Evolutionary conservation across 2,113 vertebrate genomes (phyloP).

Genomic region (Origma solitaria): DNA sequence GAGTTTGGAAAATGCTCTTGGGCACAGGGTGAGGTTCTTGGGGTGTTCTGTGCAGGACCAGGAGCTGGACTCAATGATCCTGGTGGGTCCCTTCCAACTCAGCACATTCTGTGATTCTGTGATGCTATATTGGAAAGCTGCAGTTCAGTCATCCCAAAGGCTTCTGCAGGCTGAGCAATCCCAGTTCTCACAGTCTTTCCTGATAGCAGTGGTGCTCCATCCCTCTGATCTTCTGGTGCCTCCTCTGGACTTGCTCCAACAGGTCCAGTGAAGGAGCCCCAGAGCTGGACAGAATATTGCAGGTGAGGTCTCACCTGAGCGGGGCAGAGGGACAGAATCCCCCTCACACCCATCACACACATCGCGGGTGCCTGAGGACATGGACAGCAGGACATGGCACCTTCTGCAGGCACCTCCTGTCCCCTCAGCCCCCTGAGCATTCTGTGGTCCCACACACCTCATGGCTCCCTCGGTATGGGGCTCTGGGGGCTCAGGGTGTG

Average conservation of each 20-base stretch:
- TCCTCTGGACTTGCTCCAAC: neutral
- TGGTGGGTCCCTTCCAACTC: neutral
- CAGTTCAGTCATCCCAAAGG: neutral
- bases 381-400: neutral
- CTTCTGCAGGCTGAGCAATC: neutral
- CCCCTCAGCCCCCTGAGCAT: neutral
- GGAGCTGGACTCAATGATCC: neutral
- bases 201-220: no score
- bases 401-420: neutral
- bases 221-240: neutral
- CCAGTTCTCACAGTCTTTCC: neutral
- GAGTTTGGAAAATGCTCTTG: neutral
- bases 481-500: neutral
- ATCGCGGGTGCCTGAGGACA: accelerated
- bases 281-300: neutral
- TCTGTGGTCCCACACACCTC: neutral
- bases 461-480: accelerated
- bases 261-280: neutral
- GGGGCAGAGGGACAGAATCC: neutral
- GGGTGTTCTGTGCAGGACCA: neutral
- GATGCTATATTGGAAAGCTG: neutral
- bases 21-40: neutral
- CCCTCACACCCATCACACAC: neutral
- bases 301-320: neutral
- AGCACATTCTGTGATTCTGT: neutral